A percentile compares a stretch with the other conserved stretches of the same genome.
These are phyloP conservation scores for Monomorium pharaonis DNA, from an alignment of 1,140 invertebrate species.

Conservation along the genomic window DNA sequence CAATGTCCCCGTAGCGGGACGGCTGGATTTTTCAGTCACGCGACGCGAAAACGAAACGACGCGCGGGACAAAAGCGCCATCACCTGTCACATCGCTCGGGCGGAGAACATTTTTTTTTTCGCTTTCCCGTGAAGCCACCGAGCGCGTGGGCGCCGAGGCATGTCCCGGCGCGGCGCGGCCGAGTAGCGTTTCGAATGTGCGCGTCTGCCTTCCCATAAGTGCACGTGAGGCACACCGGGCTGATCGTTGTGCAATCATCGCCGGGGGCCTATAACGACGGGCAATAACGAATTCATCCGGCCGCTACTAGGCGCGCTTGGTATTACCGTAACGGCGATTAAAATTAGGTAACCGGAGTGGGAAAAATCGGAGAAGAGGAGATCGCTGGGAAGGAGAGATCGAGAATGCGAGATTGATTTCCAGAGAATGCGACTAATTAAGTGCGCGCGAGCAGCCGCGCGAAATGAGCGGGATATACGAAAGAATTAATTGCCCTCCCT, in stretches of 20 bases:
- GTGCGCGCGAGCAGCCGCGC: background rate
- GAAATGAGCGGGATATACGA: background rate
- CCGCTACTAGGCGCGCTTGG: background rate
- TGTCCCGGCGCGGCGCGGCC: background rate
- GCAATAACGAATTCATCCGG: constrained; percentile 48
- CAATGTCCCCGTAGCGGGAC: background rate
- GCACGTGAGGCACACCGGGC: background rate
- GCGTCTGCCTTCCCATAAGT: constrained; percentile 50
- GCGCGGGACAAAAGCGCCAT: background rate
- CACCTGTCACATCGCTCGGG: background rate
- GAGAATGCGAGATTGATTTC: constrained; percentile 44
- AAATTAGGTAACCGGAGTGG: constrained; percentile 49
- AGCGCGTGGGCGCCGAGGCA: background rate
- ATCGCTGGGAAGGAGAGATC: constrained; percentile 48
- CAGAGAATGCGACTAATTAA: constrained; percentile 62
- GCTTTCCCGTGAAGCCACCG: background rate
- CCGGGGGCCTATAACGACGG: constrained; percentile 27
- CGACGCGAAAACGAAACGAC: background rate
- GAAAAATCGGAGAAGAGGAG: constrained; percentile 22
- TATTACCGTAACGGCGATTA: constrained; percentile 31
- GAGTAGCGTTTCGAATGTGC: background rate
- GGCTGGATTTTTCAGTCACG: background rate
- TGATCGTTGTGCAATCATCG: constrained; percentile 60
- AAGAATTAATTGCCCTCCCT: constrained; percentile 12
- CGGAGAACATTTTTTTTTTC: no score